Evolutionary conservation across 1,140 invertebrate genomes (phyloP).

Genomic region (Drosophila nannoptera): DNA sequence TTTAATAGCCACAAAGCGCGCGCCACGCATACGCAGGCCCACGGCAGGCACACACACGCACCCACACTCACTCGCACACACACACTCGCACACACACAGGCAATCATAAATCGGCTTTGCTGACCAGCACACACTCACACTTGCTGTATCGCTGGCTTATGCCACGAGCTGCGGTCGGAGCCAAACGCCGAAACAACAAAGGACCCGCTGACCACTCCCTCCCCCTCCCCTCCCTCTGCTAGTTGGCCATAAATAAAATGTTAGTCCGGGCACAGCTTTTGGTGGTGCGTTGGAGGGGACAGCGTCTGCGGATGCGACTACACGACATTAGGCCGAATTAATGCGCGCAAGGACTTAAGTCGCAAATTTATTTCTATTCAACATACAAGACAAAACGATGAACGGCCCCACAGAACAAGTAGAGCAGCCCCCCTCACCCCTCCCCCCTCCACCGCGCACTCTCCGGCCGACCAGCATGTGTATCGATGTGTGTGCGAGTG

Average conservation of each 20-base stretch:
- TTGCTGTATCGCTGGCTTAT: slow-evolving; percentile 48
- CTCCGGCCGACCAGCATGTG: no score
- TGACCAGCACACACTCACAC: slow-evolving; percentile 39
- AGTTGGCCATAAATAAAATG: slow-evolving; percentile 71
- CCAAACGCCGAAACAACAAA: slow-evolving; percentile 32
- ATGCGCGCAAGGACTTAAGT: slow-evolving; percentile 76
- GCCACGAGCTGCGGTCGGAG: slow-evolving; percentile 42
- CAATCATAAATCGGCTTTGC: slow-evolving; percentile 51
- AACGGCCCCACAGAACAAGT: slow-evolving; percentile 66
- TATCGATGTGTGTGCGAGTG: slow-evolving; percentile 7
- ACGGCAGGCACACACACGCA: slow-evolving; percentile 34
- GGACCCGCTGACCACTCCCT: slow-evolving; percentile 13
- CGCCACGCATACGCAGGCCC: slow-evolving; percentile 58
- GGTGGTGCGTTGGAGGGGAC: background rate
- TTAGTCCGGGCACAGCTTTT: slow-evolving; percentile 70
- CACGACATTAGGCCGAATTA: slow-evolving; percentile 77
- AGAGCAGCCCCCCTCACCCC: background rate
- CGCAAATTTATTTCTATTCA: slow-evolving; percentile 77
- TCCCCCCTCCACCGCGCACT: background rate
- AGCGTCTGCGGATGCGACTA: slow-evolving; percentile 62
- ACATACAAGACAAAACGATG: slow-evolving; percentile 75
- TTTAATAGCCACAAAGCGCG: slow-evolving; percentile 71
- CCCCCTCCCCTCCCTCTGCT: background rate
- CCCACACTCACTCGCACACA: slow-evolving; percentile 38
- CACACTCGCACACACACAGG: slow-evolving; percentile 28